Evolutionary conservation across 2,797 vertebrate species (phyloP).

Genomic region (Stomatorhinus walkeri): DNA sequence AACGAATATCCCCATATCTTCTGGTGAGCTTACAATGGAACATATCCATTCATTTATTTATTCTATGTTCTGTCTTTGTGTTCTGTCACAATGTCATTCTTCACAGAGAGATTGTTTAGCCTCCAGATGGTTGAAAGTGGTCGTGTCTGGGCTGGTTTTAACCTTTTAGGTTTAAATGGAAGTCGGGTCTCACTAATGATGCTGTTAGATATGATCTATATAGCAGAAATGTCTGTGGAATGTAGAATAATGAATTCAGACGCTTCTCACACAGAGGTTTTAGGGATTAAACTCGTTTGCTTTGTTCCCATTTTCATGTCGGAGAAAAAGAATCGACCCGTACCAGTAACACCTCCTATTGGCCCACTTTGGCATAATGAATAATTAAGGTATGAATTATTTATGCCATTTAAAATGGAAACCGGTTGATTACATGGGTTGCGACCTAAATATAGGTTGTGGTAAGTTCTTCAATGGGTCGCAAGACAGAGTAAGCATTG

Average conservation of each 20-base stretch:
- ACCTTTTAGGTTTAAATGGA: not conserved
- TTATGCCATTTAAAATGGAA: not conserved
- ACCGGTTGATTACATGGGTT: not conserved
- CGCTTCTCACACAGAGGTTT: not conserved
- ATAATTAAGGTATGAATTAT: constrained; percentile 17
- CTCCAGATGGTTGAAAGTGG: not conserved
- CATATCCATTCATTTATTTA: not conserved
- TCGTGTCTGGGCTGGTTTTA: not conserved
- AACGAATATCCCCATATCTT: not conserved
- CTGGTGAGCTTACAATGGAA: not conserved
- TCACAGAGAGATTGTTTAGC: not conserved
- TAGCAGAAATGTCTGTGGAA: not conserved
- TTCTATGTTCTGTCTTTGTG: not conserved
- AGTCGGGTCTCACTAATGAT: not conserved
- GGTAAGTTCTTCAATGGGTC: not conserved
- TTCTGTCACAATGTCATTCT: not conserved
- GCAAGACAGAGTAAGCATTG: not conserved
- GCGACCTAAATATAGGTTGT: not conserved
- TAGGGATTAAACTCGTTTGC: not conserved
- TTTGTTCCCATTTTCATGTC: not conserved
- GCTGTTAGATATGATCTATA: not conserved
- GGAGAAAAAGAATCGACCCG: not conserved
- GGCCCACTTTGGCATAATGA: constrained; percentile 2
- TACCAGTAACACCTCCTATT: not conserved
- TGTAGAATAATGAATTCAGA: not conserved